Evolutionary conservation across 2,888 invertebrate species (phyloP), one percentile per base, ranked within the genome.

Genomic region (Iselma pallidipennis): DNA sequence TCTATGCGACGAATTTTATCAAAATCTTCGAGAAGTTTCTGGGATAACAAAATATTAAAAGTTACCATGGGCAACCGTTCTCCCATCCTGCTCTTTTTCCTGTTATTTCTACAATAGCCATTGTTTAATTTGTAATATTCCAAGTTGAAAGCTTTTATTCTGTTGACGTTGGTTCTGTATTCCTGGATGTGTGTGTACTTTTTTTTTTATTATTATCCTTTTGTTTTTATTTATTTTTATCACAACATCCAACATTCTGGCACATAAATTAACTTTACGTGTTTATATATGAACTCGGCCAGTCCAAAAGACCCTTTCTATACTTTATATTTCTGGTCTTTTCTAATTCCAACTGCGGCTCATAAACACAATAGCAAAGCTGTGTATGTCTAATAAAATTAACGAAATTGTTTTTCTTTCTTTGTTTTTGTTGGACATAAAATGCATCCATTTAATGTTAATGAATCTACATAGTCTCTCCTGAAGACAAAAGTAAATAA

Each of bases 241-340:
- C 57, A 55, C 14, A 45, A 42, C 54, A 51, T 19, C 55, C 58
- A 29, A 42, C 51, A 42, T 62, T 29, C 57, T 21, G 62, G 55
- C 45, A 62, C 55, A 62, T 62, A 62, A 62, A 62, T 62, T 62
- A 62, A 55, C 57, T 57, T 58, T 62, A 62, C 62, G 58, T 57
- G 58, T 54, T 62, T 37, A 16, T 58, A 55, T 62, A 55, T 62
- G 62, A 58, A 55, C 57, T 58, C 51, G 7, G 16, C 19, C 45
- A 4, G 45, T 21, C 45, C 12, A 6, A 45, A 45, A 45, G 16
- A 29, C 29, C 49, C 31, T 37, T 54, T 52, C 56, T 49, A 31
- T 57, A 21, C n/a, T 29, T 50, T 57, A 58, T 62, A 57, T 62
- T 62, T 62, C 16, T 62, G 58, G 57, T 62, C 51, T 37, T 57